Conservation (phyloP, 92 coral and sea anemone genomes). For the Palythoa caribaeorum region DNA sequence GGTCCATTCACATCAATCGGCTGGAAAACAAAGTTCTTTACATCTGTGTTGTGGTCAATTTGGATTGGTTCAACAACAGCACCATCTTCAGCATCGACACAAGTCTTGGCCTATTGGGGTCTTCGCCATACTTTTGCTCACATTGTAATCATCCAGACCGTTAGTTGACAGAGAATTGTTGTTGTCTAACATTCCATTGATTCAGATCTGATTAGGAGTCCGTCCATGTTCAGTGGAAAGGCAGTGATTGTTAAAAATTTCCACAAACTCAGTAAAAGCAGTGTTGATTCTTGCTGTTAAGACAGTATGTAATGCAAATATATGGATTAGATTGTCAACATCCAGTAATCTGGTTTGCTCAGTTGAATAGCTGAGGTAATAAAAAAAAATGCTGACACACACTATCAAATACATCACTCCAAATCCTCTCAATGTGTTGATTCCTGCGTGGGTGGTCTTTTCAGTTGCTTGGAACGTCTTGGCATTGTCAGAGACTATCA, state of each 20-base stretch:
- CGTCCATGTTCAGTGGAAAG: neutral
- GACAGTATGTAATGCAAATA: neutral
- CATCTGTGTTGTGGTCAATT: constrained; percentile 11
- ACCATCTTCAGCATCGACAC: constrained; percentile 33
- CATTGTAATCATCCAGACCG: neutral
- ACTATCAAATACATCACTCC: neutral
- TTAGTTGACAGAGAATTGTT: neutral
- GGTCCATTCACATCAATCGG: constrained; percentile 56
- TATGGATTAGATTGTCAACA: neutral
- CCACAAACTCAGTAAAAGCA: neutral
- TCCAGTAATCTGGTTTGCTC: neutral
- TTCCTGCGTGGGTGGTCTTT: neutral
- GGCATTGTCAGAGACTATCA: too few relatives aligned
- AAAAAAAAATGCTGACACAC: neutral
- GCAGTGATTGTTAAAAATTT: neutral
- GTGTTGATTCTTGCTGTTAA: neutral
- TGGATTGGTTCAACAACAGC: constrained; percentile 52
- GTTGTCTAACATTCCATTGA: neutral
- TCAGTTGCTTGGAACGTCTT: too few relatives aligned
- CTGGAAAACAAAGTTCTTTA: constrained; percentile 44
- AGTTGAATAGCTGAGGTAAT: neutral
- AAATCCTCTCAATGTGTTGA: neutral
- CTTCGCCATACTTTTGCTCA: constrained; percentile 42
- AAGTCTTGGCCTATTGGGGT: constrained; percentile 53
- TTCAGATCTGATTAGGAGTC: neutral